These are phyloP conservation scores for Spinus pinus DNA, from an alignment of 2,797 vertebrate species.

Conservation along the genomic window DNA sequence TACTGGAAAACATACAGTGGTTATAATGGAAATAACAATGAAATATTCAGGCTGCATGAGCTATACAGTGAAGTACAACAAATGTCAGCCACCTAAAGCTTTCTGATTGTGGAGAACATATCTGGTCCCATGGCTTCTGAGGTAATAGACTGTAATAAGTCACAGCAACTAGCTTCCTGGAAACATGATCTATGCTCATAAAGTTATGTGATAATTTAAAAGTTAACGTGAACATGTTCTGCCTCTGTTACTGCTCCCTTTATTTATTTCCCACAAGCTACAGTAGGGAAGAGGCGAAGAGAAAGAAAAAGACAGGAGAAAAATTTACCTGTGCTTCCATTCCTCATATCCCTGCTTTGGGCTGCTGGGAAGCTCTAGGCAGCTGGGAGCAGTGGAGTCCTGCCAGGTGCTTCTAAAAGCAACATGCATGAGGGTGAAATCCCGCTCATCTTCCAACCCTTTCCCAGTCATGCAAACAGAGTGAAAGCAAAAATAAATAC, in stretches of 20 bases:
- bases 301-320: neutral
- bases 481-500: neutral
- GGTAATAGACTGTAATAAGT: neutral
- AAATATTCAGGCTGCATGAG: neutral
- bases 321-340: neutral
- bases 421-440: neutral
- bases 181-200: neutral
- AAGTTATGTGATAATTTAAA: neutral
- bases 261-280: neutral
- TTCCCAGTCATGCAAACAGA: rapidly evolving
- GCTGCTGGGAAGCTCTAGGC: neutral
- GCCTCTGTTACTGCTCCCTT: neutral
- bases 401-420: neutral
- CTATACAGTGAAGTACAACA: neutral
- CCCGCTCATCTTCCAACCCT: neutral
- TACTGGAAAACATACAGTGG: neutral
- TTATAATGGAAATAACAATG: neutral
- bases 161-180: neutral
- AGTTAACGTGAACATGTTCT: neutral
- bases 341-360: neutral
- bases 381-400: rapidly evolving
- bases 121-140: neutral
- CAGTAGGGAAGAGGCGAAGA: neutral
- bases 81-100: neutral
- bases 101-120: neutral